Evolutionary conservation across 2,797 vertebrate genomes (phyloP).

Genomic region (Sebastes steindachneri): DNA sequence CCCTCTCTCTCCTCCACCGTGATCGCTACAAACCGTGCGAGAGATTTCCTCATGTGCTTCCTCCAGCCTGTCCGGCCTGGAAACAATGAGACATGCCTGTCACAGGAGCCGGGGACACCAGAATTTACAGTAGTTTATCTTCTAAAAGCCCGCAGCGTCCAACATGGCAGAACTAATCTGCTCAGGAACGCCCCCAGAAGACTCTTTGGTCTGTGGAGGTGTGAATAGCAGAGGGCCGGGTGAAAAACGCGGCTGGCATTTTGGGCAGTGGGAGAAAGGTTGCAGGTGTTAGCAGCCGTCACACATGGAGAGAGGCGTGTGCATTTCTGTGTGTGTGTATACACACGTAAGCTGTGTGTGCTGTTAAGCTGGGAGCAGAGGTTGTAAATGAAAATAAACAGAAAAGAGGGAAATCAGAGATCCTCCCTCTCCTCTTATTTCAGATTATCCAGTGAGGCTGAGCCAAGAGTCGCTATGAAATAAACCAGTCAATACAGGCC

Average conservation of each 20-base stretch:
- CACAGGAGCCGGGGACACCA: constrained; percentile 15
- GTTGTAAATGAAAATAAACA: constrained; percentile 6
- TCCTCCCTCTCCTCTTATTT: neutral
- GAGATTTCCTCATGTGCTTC: constrained; percentile 6
- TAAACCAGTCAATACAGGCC: constrained; percentile 38
- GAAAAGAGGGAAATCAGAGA: neutral
- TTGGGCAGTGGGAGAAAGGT: constrained; percentile 52
- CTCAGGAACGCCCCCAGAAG: constrained; percentile 21
- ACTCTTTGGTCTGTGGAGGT: constrained; percentile 20
- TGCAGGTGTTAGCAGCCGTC: constrained; percentile 28
- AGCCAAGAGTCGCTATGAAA: constrained; percentile 20
- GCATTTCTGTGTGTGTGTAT: neutral
- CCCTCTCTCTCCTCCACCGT: neutral
- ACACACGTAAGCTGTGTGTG: neutral
- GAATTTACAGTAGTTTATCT: constrained; percentile 17
- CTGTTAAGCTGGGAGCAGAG: neutral
- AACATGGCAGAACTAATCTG: constrained; percentile 64
- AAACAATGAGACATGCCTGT: constrained; percentile 53
- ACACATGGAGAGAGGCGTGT: neutral
- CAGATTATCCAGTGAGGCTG: neutral
- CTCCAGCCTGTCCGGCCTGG: constrained; percentile 17
- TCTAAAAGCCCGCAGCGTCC: constrained; percentile 15
- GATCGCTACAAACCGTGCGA: neutral
- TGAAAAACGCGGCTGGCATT: constrained; percentile 19
- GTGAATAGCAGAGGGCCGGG: constrained; percentile 42